Conservation (phyloP, 2,113 vertebrate species). For the Lontra canadensis region DNA sequence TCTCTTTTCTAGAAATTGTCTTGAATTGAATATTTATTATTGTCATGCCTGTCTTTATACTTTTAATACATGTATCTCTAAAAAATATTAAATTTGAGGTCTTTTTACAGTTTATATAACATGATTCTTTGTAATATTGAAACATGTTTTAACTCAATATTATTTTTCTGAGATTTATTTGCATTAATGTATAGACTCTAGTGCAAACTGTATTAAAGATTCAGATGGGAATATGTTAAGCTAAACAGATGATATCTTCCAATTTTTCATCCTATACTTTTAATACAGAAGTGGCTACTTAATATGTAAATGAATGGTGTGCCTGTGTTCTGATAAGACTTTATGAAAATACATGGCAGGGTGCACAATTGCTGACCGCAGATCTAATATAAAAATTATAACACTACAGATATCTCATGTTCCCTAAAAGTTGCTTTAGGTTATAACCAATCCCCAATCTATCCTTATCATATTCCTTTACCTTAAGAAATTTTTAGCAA, state of each 20-base stretch:
- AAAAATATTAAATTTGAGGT: not conserved
- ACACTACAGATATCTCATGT: not conserved
- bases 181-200: not conserved
- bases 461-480: not conserved
- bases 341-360: not conserved
- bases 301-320: not conserved
- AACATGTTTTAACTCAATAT: not conserved
- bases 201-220: not conserved
- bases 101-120: not conserved
- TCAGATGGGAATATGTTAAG: not conserved
- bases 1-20: not conserved
- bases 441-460: not conserved
- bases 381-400: not conserved
- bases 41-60: not conserved
- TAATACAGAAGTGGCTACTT: not conserved
- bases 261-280: not conserved
- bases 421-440: not conserved
- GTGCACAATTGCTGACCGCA: not conserved
- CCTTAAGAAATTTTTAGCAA: conserved; percentile 15
- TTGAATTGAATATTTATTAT: not conserved
- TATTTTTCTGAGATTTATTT: not conserved
- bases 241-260: not conserved
- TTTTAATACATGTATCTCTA: not conserved
- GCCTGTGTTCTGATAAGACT: not conserved
- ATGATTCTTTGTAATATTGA: not conserved